phyloP scores from a whole-genome alignment of 2,797 vertebrate genomes.

The Syncerus caffer region DNA sequence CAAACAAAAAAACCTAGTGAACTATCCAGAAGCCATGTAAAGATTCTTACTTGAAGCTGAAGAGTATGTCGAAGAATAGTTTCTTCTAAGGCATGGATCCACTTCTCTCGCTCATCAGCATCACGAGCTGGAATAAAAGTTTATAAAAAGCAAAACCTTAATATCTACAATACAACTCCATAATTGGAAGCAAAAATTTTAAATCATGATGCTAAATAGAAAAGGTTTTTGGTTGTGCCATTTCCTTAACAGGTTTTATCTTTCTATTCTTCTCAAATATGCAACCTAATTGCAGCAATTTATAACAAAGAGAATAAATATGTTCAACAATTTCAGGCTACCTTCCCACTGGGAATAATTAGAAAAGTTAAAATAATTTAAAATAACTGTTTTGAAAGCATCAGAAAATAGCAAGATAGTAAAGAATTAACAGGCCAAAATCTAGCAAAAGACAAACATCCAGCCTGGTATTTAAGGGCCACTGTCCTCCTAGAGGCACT shows the following conservation, averaged over 20 bases:
- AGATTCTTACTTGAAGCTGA: conserved; percentile 90
- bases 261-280: neutral
- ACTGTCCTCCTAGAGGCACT: neutral
- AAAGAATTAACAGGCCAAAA: conserved; percentile 29
- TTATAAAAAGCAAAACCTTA: conserved; percentile 24
- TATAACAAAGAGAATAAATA: neutral
- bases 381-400: neutral
- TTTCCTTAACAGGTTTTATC: neutral
- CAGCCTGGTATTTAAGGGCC: neutral
- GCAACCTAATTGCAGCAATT: neutral
- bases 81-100: conserved; percentile 99
- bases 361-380: conserved; percentile 31
- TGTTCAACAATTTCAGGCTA: neutral
- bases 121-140: conserved; percentile 90
- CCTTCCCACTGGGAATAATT: neutral
- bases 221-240: conserved; percentile 8
- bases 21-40: neutral
- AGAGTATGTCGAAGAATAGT: conserved; percentile 98
- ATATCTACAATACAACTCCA: neutral
- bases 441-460: neutral
- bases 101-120: conserved; percentile 99
- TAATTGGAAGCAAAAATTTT: conserved; percentile 26
- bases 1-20: neutral
- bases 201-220: neutral
- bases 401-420: conserved; percentile 15